phyloP scores from a whole-genome alignment of 2,797 vertebrate genomes.

The Rhyacichthys aspro region DNA sequence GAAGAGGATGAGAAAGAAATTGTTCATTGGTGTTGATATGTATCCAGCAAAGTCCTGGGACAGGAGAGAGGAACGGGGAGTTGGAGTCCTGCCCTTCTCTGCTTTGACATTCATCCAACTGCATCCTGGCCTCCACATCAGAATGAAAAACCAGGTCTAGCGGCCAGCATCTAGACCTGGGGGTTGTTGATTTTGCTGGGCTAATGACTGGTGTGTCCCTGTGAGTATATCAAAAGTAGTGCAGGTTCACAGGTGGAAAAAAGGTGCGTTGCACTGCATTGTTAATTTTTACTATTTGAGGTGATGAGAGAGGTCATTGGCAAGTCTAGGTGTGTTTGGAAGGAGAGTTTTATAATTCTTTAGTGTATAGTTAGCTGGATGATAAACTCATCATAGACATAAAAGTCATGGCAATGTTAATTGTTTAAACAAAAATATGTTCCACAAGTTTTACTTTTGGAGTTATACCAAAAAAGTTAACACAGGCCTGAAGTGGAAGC shows the following conservation, averaged over 20 bases:
- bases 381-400: constrained; percentile 10
- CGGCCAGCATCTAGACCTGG: constrained; percentile 13
- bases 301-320: constrained; percentile 1
- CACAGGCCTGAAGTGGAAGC: background rate
- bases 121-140: constrained; percentile 48
- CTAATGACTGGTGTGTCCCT: constrained; percentile 23
- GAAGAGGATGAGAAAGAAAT: constrained; percentile 33
- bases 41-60: constrained; percentile 32
- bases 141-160: constrained; percentile 27
- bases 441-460: background rate
- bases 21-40: constrained; percentile 26
- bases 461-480: background rate
- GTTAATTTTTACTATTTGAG: constrained; percentile 29
- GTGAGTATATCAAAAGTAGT: constrained; percentile 8
- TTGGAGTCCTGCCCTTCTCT: constrained; percentile 32
- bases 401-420: constrained; percentile 2
- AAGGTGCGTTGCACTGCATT: constrained; percentile 5
- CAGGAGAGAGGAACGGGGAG: constrained; percentile 28
- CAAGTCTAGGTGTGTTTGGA: constrained; percentile 6
- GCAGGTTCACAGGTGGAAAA: constrained; percentile 7
- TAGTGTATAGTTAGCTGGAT: background rate
- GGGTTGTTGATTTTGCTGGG: constrained; percentile 34
- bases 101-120: constrained; percentile 48
- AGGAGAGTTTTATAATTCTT: constrained; percentile 1
- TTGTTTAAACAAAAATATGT: background rate